phyloP scores from a whole-genome alignment of 2,797 vertebrate species.

The Lutjanus campechanus region DNA sequence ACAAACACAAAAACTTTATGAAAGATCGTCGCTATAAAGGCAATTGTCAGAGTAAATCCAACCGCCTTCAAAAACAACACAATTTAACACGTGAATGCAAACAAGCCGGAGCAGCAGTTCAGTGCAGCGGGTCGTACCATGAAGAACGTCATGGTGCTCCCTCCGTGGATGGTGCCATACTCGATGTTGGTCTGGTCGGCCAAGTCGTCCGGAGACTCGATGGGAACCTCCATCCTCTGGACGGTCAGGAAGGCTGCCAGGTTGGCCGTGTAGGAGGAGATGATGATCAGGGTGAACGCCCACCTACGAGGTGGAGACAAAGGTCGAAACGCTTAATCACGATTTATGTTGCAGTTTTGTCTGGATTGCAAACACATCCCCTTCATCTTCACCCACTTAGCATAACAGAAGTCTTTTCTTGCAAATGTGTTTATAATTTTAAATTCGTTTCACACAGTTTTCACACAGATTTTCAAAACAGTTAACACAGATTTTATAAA shows the following conservation, averaged over 20 bases:
- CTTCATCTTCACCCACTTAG: too few species aligned
- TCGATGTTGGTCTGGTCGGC: constrained; percentile 97
- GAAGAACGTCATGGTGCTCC: constrained; percentile 98
- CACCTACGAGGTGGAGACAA: constrained; percentile 81
- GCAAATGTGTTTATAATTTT: too few species aligned
- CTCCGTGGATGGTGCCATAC: constrained; percentile 95
- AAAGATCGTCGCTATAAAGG: constrained; percentile 1
- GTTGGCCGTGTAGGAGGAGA: constrained; percentile 97
- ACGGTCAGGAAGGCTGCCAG: constrained; percentile 96
- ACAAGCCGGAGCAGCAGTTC: neutral
- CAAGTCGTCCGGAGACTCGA: constrained; percentile 94
- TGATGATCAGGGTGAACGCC: constrained; percentile 97
- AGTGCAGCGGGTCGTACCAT: constrained; percentile 83
- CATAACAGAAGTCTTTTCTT: too few species aligned
- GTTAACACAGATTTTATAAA: too few species aligned
- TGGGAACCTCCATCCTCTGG: constrained; percentile 96
- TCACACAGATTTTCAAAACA: too few species aligned
- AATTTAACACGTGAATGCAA: neutral
- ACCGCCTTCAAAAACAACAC: constrained; percentile 17
- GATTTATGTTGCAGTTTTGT: too few species aligned
- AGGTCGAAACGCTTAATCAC: neutral
- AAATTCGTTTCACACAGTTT: too few species aligned
- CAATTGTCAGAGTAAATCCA: constrained; percentile 6
- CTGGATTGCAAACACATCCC: too few species aligned
- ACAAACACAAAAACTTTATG: constrained; percentile 8